Evolutionary conservation across 2,888 invertebrate genomes (phyloP), one percentile per base, ranked within the genome.

Genomic region (Stenotaenia linearis): DNA sequence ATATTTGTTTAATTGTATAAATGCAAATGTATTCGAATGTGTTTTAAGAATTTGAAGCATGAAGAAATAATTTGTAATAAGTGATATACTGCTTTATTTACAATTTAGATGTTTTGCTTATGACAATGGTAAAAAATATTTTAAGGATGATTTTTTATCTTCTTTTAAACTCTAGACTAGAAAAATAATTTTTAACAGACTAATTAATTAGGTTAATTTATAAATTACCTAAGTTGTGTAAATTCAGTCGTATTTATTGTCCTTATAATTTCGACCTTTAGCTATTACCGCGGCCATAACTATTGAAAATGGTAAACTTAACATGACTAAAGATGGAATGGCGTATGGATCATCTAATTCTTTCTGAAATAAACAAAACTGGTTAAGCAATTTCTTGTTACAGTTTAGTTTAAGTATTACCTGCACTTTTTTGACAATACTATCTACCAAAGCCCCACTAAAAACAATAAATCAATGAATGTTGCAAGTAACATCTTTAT

Each of bases 271-370:
- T 10, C 77, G 35, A 18, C 77, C 77, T 37, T 37, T 37, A 10
- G 77, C 77, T 45, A 77, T 18, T 5, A 77, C 40, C 0, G 77
- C 77, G 1, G 40, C 37, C 12, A 77, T 6, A 40, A 77, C 77
- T 1, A 77, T 77, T 28, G 37, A 37, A 40, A 77, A 77, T 18
- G 77, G 77, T n/a, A 77, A 45, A 12, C 23, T 35, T 21, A 77
- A 45, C 77, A 77, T 77, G 10, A 77, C 77, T n/a, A 77, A 10
- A 12, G 77, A 35, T 2, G 77, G 77, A n/a, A 77, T 25, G 40
- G 45, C 77, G 23, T 77, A 77, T n/a, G 77, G 77, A 21, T 77
- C 77, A 37, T 77, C 28, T 21, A 77, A 40, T 77, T 77, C 77
- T 28, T 18, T 35, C 77, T 77, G 37, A 0, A 32, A 75, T 21